Conservation (phyloP, 2,888 invertebrate genomes). For the Xestia c-nigrum region DNA sequence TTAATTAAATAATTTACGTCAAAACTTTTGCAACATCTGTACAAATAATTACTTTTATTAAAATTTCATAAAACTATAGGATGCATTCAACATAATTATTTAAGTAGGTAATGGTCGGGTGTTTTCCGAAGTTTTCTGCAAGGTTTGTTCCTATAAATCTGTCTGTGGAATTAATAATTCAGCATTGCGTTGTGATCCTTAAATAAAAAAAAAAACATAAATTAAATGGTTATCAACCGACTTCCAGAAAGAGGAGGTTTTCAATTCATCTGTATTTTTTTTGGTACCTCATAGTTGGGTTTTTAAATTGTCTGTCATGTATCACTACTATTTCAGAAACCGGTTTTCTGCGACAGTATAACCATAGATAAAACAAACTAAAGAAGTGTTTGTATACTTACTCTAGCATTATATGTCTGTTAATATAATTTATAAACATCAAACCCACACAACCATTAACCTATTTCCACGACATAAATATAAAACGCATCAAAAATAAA, state of each 20-base stretch:
- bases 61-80: conserved; percentile 15
- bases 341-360: background rate
- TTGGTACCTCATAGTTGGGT: background rate
- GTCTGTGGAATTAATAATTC: background rate
- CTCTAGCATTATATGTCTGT: background rate
- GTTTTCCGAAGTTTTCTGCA: background rate
- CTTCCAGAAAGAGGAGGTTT: too few species aligned
- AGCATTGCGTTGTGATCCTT: background rate
- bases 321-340: background rate
- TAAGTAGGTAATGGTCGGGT: too few species aligned
- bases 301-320: background rate
- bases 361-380: background rate
- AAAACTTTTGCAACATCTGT: conserved; percentile 35
- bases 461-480: conserved; percentile 25
- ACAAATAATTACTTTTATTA: conserved; percentile 27
- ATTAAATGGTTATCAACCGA: too few species aligned
- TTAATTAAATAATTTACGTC: conserved; percentile 10
- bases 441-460: conserved; percentile 7
- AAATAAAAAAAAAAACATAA: background rate
- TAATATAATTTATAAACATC: conserved; percentile 3
- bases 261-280: too few species aligned
- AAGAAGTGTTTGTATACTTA: background rate
- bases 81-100: background rate
- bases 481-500: conserved; percentile 52
- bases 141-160: background rate